These are phyloP conservation scores for Lathamus discolor DNA, from an alignment of 2,113 vertebrate species.

Conservation along the genomic window DNA sequence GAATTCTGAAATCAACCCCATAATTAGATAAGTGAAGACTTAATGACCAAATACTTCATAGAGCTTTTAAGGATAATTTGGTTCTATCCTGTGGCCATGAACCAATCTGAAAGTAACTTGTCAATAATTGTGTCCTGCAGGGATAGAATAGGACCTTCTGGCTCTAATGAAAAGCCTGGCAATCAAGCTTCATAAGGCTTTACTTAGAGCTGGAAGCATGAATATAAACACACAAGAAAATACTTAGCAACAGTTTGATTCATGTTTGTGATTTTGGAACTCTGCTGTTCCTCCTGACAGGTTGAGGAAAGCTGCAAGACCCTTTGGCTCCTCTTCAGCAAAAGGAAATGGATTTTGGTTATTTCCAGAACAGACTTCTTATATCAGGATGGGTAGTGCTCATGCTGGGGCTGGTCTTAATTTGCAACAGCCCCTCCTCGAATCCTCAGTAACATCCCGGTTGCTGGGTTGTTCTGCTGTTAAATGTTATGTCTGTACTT, in stretches of 20 bases:
- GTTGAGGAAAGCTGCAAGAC: background rate
- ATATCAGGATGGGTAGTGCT: background rate
- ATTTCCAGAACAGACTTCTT: background rate
- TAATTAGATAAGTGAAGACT: background rate
- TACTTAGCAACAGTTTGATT: background rate
- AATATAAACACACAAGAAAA: background rate
- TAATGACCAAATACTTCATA: background rate
- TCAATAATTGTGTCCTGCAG: background rate
- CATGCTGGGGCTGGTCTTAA: background rate
- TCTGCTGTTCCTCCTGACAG: background rate
- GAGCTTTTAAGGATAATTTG: background rate
- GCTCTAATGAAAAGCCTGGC: background rate
- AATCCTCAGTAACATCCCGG: background rate
- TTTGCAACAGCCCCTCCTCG: background rate
- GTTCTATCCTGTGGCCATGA: background rate
- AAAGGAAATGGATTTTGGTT: background rate
- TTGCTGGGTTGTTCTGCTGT: background rate
- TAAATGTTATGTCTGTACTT: background rate
- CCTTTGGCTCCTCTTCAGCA: background rate
- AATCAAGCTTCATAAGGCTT: background rate
- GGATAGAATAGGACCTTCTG: background rate
- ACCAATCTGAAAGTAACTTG: constrained; percentile 26
- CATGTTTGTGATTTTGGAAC: background rate
- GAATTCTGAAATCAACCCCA: background rate
- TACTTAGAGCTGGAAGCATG: background rate